Percentiles rank a stretch among this genome's conserved stretches.
These are phyloP conservation scores for Tetramorium parvispinum DNA, from an alignment of 1,140 invertebrate species.

Conservation along the genomic window DNA sequence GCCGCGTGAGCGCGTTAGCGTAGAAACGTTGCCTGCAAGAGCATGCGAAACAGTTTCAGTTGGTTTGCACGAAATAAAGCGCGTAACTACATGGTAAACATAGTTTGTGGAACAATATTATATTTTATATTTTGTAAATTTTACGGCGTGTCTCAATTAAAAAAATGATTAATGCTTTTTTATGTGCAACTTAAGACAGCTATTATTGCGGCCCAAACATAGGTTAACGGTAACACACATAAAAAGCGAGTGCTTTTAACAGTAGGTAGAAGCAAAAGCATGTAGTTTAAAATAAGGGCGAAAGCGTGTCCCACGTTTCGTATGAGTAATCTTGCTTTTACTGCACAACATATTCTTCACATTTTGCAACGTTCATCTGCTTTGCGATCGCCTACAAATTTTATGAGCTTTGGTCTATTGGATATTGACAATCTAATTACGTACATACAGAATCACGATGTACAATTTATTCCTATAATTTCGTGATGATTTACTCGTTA, in stretches of 20 bases:
- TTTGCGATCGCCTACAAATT: conserved; percentile 6
- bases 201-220: neutral
- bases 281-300: conserved; percentile 28
- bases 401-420: neutral
- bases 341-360: conserved; percentile 8
- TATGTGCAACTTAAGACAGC: neutral
- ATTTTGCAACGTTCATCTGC: neutral
- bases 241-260: conserved; percentile 7
- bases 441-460: neutral
- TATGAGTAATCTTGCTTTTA: conserved; percentile 19
- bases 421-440: neutral
- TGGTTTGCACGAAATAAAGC: neutral
- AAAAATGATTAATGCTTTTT: neutral
- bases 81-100: neutral
- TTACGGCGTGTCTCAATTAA: neutral
- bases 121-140: neutral
- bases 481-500: too few relatives aligned
- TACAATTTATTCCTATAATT: neutral
- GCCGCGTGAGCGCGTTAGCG: neutral
- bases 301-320: conserved; percentile 20
- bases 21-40: neutral
- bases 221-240: neutral
- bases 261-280: conserved; percentile 25
- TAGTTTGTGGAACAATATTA: neutral
- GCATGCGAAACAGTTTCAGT: neutral